Percentiles rank a stretch among this genome's conserved stretches.
phyloP scores from a whole-genome alignment of 2,888 invertebrate species.

The Drosophila seclusa region DNA sequence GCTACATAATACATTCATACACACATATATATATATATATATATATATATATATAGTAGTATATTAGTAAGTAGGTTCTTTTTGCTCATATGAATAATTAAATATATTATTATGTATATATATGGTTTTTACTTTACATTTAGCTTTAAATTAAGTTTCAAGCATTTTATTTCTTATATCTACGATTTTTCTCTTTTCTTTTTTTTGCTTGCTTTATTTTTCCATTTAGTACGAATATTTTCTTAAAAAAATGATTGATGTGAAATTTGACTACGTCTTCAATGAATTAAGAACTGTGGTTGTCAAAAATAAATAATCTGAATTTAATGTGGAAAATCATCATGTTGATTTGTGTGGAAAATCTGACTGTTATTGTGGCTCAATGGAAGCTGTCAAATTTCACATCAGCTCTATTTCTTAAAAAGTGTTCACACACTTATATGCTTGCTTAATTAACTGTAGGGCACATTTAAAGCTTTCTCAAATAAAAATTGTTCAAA shows the following conservation, averaged over 20 bases:
- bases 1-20: conserved; percentile 70
- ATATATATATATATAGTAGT: conserved; percentile 17
- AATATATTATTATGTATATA: conserved; percentile 5
- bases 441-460: conserved; percentile 49
- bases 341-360: conserved; percentile 1
- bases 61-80: conserved; percentile 29
- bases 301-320: conserved; percentile 25
- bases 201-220: conserved; percentile 1
- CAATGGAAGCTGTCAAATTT: conserved; percentile 17
- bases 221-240: conserved; percentile 3
- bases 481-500: conserved; percentile 62
- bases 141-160: conserved; percentile 24
- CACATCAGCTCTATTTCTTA: conserved; percentile 9
- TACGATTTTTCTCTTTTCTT: conserved; percentile 2
- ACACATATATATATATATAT: conserved; percentile 13
- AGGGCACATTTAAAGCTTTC: conserved; percentile 85
- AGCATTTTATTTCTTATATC: conserved; percentile 18
- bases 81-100: conserved; percentile 13
- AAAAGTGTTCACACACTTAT: conserved; percentile 3
- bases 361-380: conserved; percentile 2
- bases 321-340: conserved; percentile 3
- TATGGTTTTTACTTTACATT: conserved; percentile 37
- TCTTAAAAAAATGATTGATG: conserved; percentile 17
- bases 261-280: conserved; percentile 28
- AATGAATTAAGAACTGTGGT: background rate